Evolutionary conservation across 53 echinoderm and acorn worm species (phyloP), one percentile per base, ranked within the genome.

Genomic region (Holothuria scabra): DNA sequence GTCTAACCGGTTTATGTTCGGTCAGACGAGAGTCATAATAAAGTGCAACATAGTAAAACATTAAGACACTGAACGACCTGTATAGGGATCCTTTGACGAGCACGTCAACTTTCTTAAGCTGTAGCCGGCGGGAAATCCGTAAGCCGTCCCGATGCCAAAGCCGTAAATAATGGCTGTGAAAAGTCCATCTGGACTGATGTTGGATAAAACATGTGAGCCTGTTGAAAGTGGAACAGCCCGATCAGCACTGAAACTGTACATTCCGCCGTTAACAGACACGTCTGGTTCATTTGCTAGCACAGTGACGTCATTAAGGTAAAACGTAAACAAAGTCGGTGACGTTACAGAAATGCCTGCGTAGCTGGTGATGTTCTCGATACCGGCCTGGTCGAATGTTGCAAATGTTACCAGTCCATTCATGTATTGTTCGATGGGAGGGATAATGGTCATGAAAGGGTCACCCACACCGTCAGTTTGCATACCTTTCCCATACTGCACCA

Each of bases 381-480:
- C 87, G 20, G 92, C 84, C 26, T 88, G 84, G 86, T 93, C 91
- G 65, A 96, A 93, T 11, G 93, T 88, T 38, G 93, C 96, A 52
- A 96, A 96, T 31, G 93, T 93, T 19, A 96, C 85, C 32, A 84
- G 85, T 20, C 88, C 93, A 66, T 79, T 79, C 55, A 96, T 81
- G 76, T 93, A 96, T 80, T 96, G 96, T 71, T 96, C 96, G 10
- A 96, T 86, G 19, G 96, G 96, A 14, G 96, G 96, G 49, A 96
- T 79, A 26, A 96, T 23, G 49, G 85, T 86, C 96, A 96, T 96
- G 81, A 90, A 91, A 6, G 96, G 96, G 41, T 96, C 96, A 31
- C 96, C 96, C 21, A 85, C 88, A 37, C 87, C 86, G 64, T 96
- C 96, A 37, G 87, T 90, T 75, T 96, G 93, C 71, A 85, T 83